These are phyloP conservation scores for Donacobius atricapilla DNA, from an alignment of 2,113 vertebrate genomes.

Conservation along the genomic window DNA sequence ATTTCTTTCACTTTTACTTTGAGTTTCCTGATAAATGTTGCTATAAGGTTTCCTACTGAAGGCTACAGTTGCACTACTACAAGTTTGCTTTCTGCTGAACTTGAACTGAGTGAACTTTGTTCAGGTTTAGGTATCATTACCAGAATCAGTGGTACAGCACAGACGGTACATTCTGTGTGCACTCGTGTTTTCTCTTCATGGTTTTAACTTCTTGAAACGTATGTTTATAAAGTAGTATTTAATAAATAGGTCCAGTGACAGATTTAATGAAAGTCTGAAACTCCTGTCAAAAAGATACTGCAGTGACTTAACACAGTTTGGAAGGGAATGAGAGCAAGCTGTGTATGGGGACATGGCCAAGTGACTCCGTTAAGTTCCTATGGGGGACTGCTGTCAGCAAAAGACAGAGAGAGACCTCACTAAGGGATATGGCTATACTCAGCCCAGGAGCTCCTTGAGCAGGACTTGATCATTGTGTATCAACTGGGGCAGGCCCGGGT, in stretches of 20 bases:
- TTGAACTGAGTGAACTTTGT: not conserved
- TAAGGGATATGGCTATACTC: not conserved
- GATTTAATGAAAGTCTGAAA: not conserved
- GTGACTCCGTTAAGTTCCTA: not conserved
- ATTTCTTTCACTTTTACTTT: not conserved
- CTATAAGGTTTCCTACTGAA: not conserved
- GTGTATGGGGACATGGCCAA: not conserved
- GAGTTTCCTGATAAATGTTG: not conserved
- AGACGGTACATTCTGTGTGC: not conserved
- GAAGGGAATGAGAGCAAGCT: not conserved
- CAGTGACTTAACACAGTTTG: not conserved
- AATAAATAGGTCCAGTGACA: not conserved
- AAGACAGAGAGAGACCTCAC: not conserved
- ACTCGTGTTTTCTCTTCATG: not conserved
- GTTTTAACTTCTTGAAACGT: not conserved
- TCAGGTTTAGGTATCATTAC: not conserved
- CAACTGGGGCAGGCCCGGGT: not conserved
- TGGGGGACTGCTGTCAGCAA: accelerated
- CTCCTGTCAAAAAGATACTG: not conserved
- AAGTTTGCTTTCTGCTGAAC: not conserved
- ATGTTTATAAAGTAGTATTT: not conserved
- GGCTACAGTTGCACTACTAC: not conserved
- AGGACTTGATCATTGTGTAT: not conserved
- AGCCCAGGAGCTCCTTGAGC: not conserved
- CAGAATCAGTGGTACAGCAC: not conserved